Evolutionary conservation across 2,113 vertebrate species (phyloP).

Genomic region (Hippocampus zosterae): DNA sequence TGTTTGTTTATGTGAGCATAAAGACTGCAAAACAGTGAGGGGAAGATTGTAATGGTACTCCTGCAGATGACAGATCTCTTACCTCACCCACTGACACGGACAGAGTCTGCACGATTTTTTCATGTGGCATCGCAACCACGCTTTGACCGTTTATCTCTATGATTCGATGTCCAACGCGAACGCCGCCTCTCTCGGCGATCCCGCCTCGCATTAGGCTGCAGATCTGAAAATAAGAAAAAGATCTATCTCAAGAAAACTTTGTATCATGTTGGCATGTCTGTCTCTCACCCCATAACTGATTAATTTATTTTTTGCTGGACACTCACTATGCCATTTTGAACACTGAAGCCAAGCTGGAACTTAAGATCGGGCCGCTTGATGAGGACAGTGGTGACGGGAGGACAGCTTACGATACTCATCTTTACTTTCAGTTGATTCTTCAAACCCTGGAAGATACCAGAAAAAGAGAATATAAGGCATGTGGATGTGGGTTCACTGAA

Average conservation of each 20-base stretch:
- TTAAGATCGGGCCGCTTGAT: constrained; percentile 96
- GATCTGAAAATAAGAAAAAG: constrained; percentile 73
- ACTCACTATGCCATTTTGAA: constrained; percentile 98
- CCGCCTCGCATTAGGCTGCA: constrained; percentile 98
- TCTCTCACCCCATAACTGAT: neutral
- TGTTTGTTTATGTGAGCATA: constrained; percentile 1
- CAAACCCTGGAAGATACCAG: constrained; percentile 75
- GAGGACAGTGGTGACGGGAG: constrained; percentile 93
- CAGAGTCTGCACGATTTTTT: constrained; percentile 97
- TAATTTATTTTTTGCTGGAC: neutral
- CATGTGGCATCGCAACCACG: constrained; percentile 94
- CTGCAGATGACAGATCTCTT: constrained; percentile 37
- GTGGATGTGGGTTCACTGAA: neutral
- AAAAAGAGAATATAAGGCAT: neutral
- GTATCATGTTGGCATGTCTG: neutral
- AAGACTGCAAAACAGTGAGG: neutral
- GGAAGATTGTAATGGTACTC: neutral
- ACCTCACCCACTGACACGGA: constrained; percentile 98
- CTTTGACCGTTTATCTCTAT: constrained; percentile 99
- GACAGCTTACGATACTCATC: constrained; percentile 95
- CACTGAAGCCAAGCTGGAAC: constrained; percentile 96
- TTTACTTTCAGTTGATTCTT: constrained; percentile 92
- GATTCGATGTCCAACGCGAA: constrained; percentile 93
- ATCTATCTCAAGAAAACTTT: neutral
- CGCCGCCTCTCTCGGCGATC: constrained; percentile 93